Conservation (phyloP, 2,113 vertebrate genomes). For the Clarias gariepinus region DNA sequence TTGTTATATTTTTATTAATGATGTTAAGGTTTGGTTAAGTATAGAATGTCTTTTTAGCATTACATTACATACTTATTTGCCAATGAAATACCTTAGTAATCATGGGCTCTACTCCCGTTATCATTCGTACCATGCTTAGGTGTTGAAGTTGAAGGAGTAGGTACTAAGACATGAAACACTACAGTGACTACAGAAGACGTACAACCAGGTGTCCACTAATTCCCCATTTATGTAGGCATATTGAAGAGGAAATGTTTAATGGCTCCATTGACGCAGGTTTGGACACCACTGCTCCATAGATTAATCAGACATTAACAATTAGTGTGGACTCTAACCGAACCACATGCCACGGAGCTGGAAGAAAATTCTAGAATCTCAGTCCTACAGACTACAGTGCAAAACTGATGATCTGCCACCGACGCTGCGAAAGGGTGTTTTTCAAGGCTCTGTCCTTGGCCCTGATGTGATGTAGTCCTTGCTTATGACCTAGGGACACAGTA, state of each 20-base stretch:
- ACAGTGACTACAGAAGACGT: not conserved
- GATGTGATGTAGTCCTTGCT: conserved; percentile 34
- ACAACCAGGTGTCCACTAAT: not conserved
- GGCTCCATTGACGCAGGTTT: not conserved
- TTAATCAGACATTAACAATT: conserved; percentile 49
- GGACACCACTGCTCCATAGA: conserved; percentile 32
- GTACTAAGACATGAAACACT: not conserved
- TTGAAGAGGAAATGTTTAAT: too few species aligned
- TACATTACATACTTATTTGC: not conserved
- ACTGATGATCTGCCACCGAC: conserved; percentile 40
- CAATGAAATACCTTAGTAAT: not conserved
- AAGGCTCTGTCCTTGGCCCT: conserved; percentile 67
- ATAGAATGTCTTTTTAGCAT: not conserved
- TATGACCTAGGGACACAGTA: conserved; percentile 64
- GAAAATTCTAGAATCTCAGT: conserved; percentile 58
- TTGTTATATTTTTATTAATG: not conserved
- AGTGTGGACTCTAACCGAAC: conserved; percentile 60
- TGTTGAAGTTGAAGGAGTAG: not conserved
- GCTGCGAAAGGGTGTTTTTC: conserved; percentile 38
- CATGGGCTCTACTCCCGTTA: not conserved
- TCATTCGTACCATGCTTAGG: not conserved
- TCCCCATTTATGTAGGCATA: too few species aligned
- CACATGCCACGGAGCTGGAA: conserved; percentile 23
- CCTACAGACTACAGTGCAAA: conserved; percentile 57
- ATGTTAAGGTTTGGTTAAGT: not conserved